phyloP scores from a whole-genome alignment of 2,888 invertebrate genomes.

The Alentia gelatinosa region DNA sequence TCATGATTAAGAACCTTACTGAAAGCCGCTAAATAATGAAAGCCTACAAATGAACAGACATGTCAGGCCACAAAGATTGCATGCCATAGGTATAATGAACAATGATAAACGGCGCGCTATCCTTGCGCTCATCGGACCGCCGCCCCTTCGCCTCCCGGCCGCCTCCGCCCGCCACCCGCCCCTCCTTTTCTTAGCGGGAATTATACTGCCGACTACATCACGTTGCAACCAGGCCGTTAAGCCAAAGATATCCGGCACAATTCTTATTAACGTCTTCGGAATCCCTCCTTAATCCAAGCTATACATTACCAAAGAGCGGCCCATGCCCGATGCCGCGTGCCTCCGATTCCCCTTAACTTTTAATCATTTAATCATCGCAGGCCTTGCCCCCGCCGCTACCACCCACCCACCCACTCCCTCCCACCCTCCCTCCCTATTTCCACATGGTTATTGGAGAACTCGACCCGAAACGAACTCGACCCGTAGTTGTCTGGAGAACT shows the following conservation, averaged over 20 bases:
- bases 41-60: not conserved
- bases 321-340: not conserved
- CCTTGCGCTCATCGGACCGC: not conserved
- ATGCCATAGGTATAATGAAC: not conserved
- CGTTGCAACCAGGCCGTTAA: not conserved
- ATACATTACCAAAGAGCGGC: not conserved
- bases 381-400: not conserved
- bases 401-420: no score
- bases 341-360: not conserved
- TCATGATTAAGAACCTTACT: not conserved
- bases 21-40: not conserved
- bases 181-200: not conserved
- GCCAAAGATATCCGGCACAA: not conserved
- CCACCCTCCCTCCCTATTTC: no score
- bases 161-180: no score
- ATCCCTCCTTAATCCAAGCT: not conserved
- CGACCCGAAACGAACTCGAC: no score
- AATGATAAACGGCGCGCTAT: not conserved
- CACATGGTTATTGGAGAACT: no score
- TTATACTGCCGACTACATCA: not conserved
- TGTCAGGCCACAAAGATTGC: not conserved
- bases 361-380: conserved; percentile 26
- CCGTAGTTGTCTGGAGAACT: no score
- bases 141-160: not conserved
- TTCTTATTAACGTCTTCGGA: not conserved